These are phyloP conservation scores for Actinemys pallida DNA, from an alignment of 2,113 vertebrate species.

Conservation along the genomic window DNA sequence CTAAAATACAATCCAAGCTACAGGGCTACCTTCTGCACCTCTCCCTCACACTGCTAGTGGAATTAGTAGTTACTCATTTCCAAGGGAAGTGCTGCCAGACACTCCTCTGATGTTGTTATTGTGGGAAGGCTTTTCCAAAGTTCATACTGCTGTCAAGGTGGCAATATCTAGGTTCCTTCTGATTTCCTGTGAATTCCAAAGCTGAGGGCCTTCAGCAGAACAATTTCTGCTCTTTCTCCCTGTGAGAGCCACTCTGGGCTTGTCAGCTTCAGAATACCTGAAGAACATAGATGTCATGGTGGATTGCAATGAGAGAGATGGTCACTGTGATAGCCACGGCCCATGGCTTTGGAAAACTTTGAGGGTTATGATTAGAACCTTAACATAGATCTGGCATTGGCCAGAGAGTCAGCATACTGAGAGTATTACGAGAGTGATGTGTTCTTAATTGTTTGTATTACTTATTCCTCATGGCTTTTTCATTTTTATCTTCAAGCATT, in stretches of 20 bases:
- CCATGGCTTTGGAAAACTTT: neutral
- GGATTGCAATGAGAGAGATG: neutral
- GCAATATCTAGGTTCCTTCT: neutral
- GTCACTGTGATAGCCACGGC: neutral
- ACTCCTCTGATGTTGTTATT: neutral
- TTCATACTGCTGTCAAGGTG: neutral
- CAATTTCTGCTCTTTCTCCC: neutral
- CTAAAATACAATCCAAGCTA: neutral
- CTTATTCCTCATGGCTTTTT: neutral
- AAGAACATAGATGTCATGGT: neutral
- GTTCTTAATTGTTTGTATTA: slow-evolving; percentile 70
- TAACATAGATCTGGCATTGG: neutral
- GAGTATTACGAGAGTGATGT: slow-evolving; percentile 59
- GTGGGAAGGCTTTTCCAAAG: neutral
- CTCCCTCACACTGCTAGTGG: neutral
- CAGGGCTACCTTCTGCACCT: neutral
- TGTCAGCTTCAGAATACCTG: neutral
- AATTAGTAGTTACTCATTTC: neutral
- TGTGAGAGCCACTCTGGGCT: neutral
- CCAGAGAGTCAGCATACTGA: slow-evolving; percentile 35
- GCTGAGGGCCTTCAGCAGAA: neutral
- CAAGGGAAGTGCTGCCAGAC: neutral
- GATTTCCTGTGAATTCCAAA: neutral
- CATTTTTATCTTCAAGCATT: neutral
- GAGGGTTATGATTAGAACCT: neutral